A percentile compares a stretch with the other conserved stretches of the same genome.
phyloP scores from a whole-genome alignment of 2,888 invertebrate genomes.

The Noctua janthina region DNA sequence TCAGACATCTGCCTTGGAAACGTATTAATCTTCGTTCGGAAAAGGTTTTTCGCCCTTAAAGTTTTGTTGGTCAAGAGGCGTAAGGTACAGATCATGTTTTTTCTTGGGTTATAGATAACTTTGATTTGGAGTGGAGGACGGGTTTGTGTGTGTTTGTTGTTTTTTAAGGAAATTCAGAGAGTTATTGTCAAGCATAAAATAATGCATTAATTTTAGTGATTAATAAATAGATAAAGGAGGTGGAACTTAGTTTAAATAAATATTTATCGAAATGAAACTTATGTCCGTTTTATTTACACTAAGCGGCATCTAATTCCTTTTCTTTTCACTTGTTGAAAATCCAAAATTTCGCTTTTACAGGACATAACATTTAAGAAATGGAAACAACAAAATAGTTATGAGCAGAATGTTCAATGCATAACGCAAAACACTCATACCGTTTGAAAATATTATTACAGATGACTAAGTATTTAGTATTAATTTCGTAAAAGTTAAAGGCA shows the following conservation, averaged over 20 bases:
- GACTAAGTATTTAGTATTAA: no score
- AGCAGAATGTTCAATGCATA: no score
- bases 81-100: conserved; percentile 62
- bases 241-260: not conserved
- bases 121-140: conserved; percentile 30
- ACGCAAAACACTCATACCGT: not conserved
- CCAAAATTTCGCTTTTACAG: not conserved
- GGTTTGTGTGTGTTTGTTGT: not conserved
- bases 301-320: not conserved
- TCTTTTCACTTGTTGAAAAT: not conserved
- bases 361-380: not conserved
- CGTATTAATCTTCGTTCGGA: conserved; percentile 64
- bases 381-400: not conserved
- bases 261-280: not conserved
- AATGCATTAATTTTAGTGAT: not conserved
- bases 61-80: conserved; percentile 57
- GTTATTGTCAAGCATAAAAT: not conserved
- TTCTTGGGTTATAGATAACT: conserved; percentile 23
- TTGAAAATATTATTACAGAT: not conserved
- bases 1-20: conserved; percentile 71
- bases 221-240: not conserved
- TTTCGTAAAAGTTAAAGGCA: not conserved
- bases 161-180: not conserved
- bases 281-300: not conserved
- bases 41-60: conserved; percentile 63